A percentile compares a stretch with the other conserved stretches of the same genome.
Conservation (phyloP, 2,797 vertebrate genomes). For the Lemur catta region DNA sequence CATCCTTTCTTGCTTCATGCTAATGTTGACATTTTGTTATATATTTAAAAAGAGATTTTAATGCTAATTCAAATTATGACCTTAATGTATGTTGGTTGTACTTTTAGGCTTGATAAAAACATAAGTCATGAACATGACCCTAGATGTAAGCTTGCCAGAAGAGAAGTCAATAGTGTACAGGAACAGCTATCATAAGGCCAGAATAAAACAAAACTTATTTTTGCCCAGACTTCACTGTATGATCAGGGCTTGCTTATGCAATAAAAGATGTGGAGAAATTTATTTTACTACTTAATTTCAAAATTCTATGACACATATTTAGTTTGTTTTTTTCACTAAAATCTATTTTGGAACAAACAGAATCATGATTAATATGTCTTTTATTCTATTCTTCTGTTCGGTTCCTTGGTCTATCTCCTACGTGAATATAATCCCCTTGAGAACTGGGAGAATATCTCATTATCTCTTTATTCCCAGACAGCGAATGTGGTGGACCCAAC, state of each 20-base stretch:
- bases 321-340: background rate
- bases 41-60: constrained; percentile 35
- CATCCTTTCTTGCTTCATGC: constrained; percentile 38
- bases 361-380: background rate
- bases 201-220: background rate
- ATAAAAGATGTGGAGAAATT: background rate
- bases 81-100: constrained; percentile 52
- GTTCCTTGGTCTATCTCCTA: background rate
- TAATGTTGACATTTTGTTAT: constrained; percentile 66
- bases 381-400: background rate
- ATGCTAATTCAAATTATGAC: constrained; percentile 58
- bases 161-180: background rate
- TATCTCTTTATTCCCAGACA: background rate
- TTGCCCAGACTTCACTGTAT: background rate
- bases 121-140: constrained; percentile 24
- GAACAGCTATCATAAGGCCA: background rate
- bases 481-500: background rate
- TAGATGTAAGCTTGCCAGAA: background rate
- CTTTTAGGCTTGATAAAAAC: constrained; percentile 55
- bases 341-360: background rate
- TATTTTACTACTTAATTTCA: background rate
- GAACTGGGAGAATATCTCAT: background rate
- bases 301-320: background rate
- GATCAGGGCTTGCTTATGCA: background rate
- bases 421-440: background rate